phyloP scores from a whole-genome alignment of 2,113 vertebrate species.

The Electrona antarctica region DNA sequence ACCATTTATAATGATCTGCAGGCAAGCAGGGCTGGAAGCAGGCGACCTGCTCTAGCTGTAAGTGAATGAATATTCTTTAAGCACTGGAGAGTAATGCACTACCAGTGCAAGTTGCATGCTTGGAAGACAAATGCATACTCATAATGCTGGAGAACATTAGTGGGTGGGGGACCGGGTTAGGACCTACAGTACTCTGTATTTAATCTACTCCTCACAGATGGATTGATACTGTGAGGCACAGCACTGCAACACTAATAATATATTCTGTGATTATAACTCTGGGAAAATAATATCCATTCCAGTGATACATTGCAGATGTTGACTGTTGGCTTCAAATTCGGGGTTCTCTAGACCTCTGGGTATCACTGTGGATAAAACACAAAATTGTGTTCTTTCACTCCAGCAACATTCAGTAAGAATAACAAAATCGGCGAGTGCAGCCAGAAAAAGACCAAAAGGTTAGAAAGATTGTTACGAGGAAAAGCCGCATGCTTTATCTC shows the following conservation, averaged over 20 bases:
- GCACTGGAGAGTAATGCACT: conserved; percentile 64
- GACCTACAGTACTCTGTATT: conserved; percentile 52
- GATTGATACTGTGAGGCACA: conserved; percentile 42
- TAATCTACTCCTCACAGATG: conserved; percentile 59
- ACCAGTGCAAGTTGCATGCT: conserved; percentile 53
- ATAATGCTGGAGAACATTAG: conserved; percentile 53
- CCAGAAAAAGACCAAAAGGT: background rate
- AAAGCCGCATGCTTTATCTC: too few species aligned
- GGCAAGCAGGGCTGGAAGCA: conserved; percentile 57
- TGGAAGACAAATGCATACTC: conserved; percentile 66
- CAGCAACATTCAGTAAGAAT: background rate
- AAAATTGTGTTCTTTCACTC: conserved; percentile 1
- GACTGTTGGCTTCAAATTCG: conserved; percentile 31
- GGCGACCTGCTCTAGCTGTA: conserved; percentile 57
- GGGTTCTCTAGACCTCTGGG: conserved; percentile 29
- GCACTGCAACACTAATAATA: conserved; percentile 52
- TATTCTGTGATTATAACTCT: conserved; percentile 55
- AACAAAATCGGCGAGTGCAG: background rate
- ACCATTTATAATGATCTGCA: conserved; percentile 65
- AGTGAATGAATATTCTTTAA: conserved; percentile 71
- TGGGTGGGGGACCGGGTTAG: conserved; percentile 34
- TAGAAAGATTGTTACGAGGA: background rate
- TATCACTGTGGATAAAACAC: conserved; percentile 39
- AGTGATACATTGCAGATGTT: conserved; percentile 45
- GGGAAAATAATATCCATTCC: conserved; percentile 48